A percentile compares a stretch with the other conserved stretches of the same genome.
phyloP scores from a whole-genome alignment of 2,113 vertebrate genomes.

The Perca schrenkii region DNA sequence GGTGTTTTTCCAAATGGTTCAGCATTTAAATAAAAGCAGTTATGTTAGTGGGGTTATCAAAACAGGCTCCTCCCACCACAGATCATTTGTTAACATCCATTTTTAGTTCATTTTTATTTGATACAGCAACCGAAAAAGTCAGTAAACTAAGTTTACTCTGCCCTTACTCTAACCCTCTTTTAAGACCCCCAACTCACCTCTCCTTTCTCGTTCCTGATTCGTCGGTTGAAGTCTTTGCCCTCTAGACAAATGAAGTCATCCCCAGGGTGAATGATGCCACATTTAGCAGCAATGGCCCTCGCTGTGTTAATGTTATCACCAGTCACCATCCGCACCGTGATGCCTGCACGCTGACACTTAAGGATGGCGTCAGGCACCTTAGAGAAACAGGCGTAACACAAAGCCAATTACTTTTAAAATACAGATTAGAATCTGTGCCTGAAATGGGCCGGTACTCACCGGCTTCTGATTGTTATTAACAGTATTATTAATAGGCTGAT shows the following conservation, averaged over 20 bases:
- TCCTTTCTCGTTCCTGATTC: conserved; percentile 93
- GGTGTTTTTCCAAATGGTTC: not conserved
- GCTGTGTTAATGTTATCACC: conserved; percentile 94
- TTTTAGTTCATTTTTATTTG: not conserved
- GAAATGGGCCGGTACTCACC: too few species aligned
- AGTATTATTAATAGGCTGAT: too few species aligned
- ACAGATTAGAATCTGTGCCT: too few species aligned
- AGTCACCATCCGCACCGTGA: conserved; percentile 94
- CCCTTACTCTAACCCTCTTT: not conserved
- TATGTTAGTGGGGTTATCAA: not conserved
- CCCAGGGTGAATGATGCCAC: conserved; percentile 92
- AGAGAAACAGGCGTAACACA: not conserved
- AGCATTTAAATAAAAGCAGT: not conserved
- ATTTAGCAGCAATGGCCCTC: conserved; percentile 91
- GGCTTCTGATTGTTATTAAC: too few species aligned
- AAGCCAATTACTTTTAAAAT: not conserved
- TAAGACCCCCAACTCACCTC: conserved; percentile 80
- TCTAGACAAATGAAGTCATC: conserved; percentile 93
- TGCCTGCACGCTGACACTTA: conserved; percentile 93
- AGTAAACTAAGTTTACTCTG: not conserved
- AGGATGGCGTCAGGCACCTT: conserved; percentile 93
- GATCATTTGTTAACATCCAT: not conserved
- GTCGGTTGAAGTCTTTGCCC: conserved; percentile 92
- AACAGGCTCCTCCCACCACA: not conserved
- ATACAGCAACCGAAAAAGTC: not conserved